Conservation (phyloP, 2,113 vertebrate genomes). For the Calidris pygmaea region DNA sequence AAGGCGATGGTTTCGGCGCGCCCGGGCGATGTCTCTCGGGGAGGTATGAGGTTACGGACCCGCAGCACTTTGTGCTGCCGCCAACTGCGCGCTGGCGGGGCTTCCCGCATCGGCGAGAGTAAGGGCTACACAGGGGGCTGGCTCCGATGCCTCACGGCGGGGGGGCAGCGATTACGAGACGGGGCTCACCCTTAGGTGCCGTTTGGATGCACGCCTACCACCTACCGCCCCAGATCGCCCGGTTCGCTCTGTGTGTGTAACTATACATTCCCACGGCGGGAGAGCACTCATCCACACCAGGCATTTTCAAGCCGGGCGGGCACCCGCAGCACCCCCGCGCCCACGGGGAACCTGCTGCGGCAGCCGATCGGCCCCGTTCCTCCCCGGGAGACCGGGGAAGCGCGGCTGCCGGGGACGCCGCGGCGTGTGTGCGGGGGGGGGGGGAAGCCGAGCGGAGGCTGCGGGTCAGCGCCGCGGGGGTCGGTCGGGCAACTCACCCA, state of each 20-base stretch:
- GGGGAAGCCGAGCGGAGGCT: neutral
- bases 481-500: constrained; percentile 21
- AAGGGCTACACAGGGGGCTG: fast-evolving
- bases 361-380: neutral
- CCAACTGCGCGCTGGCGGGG: fast-evolving
- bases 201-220: neutral
- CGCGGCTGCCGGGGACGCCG: neutral
- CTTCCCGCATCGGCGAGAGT: fast-evolving
- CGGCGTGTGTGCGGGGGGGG: no score
- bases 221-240: neutral
- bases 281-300: neutral
- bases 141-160: fast-evolving
- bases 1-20: fast-evolving
- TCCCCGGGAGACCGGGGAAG: neutral
- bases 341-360: neutral
- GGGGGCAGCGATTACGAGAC: neutral
- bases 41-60: fast-evolving
- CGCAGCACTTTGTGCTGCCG: fast-evolving
- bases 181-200: neutral
- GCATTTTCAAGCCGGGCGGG: fast-evolving
- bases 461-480: neutral
- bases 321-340: neutral
- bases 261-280: fast-evolving
- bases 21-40: fast-evolving
- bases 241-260: no score